These are phyloP conservation scores for Falco naumanni DNA, from an alignment of 2,797 vertebrate species.

Conservation along the genomic window DNA sequence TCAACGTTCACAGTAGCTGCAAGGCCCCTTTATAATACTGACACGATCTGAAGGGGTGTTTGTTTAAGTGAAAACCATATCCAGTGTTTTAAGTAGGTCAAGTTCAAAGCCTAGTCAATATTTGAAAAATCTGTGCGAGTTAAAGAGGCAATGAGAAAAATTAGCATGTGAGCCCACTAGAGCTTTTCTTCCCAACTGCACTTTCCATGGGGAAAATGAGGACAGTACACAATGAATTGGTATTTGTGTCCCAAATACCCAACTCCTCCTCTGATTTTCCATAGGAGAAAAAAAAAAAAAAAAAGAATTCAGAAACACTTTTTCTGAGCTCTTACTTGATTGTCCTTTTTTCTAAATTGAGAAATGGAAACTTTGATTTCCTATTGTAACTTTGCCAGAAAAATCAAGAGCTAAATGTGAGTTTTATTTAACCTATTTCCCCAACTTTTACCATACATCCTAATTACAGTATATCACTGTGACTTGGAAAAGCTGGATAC, in stretches of 20 bases:
- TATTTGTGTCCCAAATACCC: constrained; percentile 48
- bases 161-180: constrained; percentile 47
- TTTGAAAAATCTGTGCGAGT: constrained; percentile 57
- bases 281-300: background rate
- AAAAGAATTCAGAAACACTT: background rate
- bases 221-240: constrained; percentile 14
- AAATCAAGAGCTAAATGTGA: constrained; percentile 18
- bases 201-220: constrained; percentile 53
- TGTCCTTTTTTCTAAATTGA: background rate
- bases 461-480: background rate
- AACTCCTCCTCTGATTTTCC: constrained; percentile 19
- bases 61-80: constrained; percentile 47
- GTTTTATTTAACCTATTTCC: constrained; percentile 13
- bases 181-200: constrained; percentile 42
- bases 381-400: background rate
- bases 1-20: background rate
- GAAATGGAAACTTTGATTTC: constrained; percentile 52
- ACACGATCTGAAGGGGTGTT: constrained; percentile 19
- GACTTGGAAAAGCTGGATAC: background rate
- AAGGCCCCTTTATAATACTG: constrained; percentile 31
- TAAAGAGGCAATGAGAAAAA: constrained; percentile 56
- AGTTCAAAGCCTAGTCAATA: constrained; percentile 67
- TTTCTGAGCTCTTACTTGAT: constrained; percentile 12
- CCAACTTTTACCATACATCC: background rate
- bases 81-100: constrained; percentile 54